Conservation (phyloP, 2,113 vertebrate genomes). For the Tyrannus savana region DNA sequence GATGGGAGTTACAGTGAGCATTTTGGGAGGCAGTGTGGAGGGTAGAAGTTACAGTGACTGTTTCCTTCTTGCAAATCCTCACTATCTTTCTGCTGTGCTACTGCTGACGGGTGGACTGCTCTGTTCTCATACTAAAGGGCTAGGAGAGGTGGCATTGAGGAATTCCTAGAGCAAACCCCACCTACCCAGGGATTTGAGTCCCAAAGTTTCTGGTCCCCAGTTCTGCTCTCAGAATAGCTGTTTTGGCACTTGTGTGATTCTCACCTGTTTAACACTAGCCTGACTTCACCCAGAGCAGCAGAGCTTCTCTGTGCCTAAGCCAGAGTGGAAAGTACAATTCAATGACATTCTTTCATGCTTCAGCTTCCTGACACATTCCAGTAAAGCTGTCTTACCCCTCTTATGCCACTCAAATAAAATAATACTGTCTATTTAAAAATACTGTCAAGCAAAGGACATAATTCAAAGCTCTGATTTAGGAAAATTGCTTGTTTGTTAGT, state of each 20-base stretch:
- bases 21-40: neutral
- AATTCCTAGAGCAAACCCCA: neutral
- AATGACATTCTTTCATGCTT: neutral
- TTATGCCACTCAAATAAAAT: neutral
- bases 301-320: neutral
- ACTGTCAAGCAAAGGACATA: neutral
- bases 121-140: neutral
- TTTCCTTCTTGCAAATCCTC: neutral
- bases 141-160: neutral
- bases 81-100: neutral
- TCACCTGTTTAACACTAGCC: neutral
- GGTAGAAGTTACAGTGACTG: rapidly evolving
- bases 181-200: neutral
- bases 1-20: neutral
- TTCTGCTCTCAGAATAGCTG: neutral
- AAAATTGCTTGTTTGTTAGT: conserved; percentile 57
- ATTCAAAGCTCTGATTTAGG: conserved; percentile 42
- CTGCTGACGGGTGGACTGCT: neutral
- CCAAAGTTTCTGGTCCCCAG: neutral
- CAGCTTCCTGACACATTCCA: neutral
- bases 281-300: neutral
- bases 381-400: neutral
- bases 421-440: conserved; percentile 47
- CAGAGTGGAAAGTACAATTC: neutral
- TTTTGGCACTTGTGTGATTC: neutral